Percentiles rank a stretch among this genome's conserved stretches.
Evolutionary conservation across 2,113 vertebrate genomes (phyloP).

Genomic region (Muscicapa adusta): DNA sequence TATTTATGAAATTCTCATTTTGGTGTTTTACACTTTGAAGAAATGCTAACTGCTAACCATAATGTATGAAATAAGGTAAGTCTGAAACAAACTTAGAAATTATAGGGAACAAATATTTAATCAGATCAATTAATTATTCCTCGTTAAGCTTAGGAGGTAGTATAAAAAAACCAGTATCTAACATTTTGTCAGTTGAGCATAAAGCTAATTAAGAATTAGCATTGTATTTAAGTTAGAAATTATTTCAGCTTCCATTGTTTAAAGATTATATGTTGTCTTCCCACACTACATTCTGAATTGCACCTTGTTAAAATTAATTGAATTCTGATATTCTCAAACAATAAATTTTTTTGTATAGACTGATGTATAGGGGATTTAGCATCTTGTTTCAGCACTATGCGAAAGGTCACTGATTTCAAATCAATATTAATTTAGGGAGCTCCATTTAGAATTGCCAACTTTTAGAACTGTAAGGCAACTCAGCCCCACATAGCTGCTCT

Average conservation of each 20-base stretch:
- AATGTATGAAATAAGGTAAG: neutral
- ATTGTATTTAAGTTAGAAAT: neutral
- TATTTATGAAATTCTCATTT: neutral
- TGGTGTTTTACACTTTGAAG: neutral
- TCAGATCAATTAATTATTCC: neutral
- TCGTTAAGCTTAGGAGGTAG: neutral
- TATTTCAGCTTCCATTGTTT: neutral
- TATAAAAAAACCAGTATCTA: neutral
- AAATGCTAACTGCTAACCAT: neutral
- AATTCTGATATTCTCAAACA: neutral
- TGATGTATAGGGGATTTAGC: neutral
- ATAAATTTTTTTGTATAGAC: neutral
- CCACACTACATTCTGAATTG: neutral
- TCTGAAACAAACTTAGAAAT: neutral
- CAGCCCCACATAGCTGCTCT: neutral
- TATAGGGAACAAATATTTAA: neutral
- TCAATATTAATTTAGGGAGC: neutral
- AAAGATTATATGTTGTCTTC: neutral
- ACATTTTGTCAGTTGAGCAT: neutral
- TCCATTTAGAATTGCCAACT: rapidly evolving
- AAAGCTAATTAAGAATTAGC: neutral
- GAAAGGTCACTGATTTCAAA: neutral
- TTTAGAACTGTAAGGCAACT: neutral
- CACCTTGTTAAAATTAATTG: neutral
- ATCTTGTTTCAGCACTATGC: neutral